Base-by-base conservation (phyloP, 2,888 invertebrate species). In the Aelia acuminata region DNA sequence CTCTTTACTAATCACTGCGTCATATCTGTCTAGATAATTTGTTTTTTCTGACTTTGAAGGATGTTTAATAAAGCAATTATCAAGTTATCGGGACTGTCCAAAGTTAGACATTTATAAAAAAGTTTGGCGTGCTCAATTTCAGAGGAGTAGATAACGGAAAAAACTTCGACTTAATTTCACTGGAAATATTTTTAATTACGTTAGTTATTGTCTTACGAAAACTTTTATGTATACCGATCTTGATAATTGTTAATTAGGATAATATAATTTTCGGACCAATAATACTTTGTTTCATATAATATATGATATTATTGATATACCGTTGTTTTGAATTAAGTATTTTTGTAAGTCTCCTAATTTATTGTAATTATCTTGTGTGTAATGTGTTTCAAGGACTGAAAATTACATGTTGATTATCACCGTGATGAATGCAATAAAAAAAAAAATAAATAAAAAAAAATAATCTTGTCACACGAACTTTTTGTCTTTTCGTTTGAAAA, bases 41-140 rank as follows among this genome's bases (percentile, higher is more conserved):
- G 22, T n/a, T 18, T 63, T 63, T 63, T 63, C 4, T 13, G 18
- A 63, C 63, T 63, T 63, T 4, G 26, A 31, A 31, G 15, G 63
- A 63, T 31, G 63, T 63, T 63, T 63, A 63, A 63, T 63, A 63
- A 63, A 63, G 31, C 63, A 63, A 63, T 63, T 63, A 63, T 63
- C 15, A 63, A 63, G 31, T 63, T 31, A 63, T 63, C 63, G 31
- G 31, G 31, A 31, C 15, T 63, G 63, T 63, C 63, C 3, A 63
- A 63, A 63, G 63, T 63, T 63, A 31, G 63, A 63, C 63, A 63
- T 63, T 63, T 63, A 31, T 63, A 63, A 63, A 63, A 63, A 63
- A n/a, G 63, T 63, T 63, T 63, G 20, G 63, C 63, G 15, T 63
- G 15, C 31, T 63, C 63, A 26, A 31, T 63, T 63, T 63, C 63